Evolutionary conservation across 1,140 invertebrate species (phyloP).

Genomic region (Leptinotarsa undecemlineata): DNA sequence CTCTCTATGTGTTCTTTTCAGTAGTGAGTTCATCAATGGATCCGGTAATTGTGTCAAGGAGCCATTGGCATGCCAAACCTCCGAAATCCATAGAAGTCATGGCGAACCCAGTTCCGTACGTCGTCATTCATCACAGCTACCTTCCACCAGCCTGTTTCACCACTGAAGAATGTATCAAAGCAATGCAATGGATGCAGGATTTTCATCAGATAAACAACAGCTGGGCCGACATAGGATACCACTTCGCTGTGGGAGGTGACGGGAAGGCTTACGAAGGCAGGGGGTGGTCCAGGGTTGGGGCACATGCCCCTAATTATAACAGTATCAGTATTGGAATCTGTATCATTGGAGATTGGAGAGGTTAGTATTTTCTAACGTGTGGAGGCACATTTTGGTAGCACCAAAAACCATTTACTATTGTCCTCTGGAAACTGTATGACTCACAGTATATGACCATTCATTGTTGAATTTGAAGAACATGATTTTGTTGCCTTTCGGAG

Average conservation of each 20-base stretch:
- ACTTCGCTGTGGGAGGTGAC: constrained; percentile 79
- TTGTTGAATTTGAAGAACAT: too few relatives aligned
- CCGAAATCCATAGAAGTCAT: constrained; percentile 57
- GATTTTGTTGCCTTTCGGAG: too few relatives aligned
- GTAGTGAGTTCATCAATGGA: constrained; percentile 19
- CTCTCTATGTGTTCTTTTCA: background rate
- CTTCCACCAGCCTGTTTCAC: constrained; percentile 63
- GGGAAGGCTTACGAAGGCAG: constrained; percentile 75
- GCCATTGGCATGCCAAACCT: constrained; percentile 66
- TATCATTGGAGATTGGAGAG: constrained; percentile 70
- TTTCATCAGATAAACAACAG: constrained; percentile 58
- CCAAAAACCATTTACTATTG: too few relatives aligned
- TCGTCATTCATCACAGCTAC: constrained; percentile 78
- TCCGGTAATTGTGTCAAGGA: constrained; percentile 59
- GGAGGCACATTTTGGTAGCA: background rate
- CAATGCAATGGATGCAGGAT: constrained; percentile 64
- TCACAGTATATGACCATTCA: too few relatives aligned
- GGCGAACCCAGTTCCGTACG: constrained; percentile 67
- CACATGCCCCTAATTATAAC: constrained; percentile 74
- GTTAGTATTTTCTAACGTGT: constrained; percentile 45
- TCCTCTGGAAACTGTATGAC: too few relatives aligned
- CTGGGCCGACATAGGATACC: constrained; percentile 76
- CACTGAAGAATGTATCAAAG: constrained; percentile 56
- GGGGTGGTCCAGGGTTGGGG: constrained; percentile 73
- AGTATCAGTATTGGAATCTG: constrained; percentile 72